Conservation (phyloP, 2,113 vertebrate species). For the Calidris pygmaea region DNA sequence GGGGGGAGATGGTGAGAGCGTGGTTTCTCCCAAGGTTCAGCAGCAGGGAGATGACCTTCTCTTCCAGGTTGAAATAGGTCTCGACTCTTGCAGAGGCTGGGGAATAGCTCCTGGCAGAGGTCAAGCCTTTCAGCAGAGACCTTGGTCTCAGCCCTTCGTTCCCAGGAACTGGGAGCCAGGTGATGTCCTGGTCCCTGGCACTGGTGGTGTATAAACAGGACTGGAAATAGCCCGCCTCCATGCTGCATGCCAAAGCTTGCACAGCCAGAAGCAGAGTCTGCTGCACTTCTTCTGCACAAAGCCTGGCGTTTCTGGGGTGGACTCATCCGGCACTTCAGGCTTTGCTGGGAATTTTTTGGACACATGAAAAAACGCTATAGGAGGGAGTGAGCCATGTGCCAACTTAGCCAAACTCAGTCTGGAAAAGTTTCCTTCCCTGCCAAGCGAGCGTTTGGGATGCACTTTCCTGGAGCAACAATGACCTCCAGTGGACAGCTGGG, state of each 20-base stretch:
- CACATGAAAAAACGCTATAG: not conserved
- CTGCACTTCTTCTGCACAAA: not conserved
- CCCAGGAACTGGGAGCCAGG: not conserved
- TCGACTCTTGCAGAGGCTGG: not conserved
- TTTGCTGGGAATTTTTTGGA: not conserved
- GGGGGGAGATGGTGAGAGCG: not conserved
- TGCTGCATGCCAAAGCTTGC: not conserved
- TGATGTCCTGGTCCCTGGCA: not conserved
- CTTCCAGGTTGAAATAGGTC: not conserved
- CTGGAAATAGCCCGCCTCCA: not conserved
- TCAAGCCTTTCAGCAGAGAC: not conserved
- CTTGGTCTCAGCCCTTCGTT: not conserved
- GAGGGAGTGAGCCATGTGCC: not conserved
- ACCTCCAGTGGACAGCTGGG: slow-evolving; percentile 55
- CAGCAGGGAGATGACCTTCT: not conserved
- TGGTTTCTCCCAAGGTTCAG: not conserved
- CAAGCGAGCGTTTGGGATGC: accelerated
- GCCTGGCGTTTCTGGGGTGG: not conserved
- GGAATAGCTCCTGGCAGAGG: not conserved
- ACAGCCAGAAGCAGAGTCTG: not conserved
- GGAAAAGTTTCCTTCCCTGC: not conserved
- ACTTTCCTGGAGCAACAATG: slow-evolving; percentile 16
- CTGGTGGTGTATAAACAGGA: not conserved
- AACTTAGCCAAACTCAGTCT: not conserved
- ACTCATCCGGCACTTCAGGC: not conserved